These are phyloP conservation scores for Anas acuta DNA, from an alignment of 2,797 vertebrate genomes.

Conservation along the genomic window DNA sequence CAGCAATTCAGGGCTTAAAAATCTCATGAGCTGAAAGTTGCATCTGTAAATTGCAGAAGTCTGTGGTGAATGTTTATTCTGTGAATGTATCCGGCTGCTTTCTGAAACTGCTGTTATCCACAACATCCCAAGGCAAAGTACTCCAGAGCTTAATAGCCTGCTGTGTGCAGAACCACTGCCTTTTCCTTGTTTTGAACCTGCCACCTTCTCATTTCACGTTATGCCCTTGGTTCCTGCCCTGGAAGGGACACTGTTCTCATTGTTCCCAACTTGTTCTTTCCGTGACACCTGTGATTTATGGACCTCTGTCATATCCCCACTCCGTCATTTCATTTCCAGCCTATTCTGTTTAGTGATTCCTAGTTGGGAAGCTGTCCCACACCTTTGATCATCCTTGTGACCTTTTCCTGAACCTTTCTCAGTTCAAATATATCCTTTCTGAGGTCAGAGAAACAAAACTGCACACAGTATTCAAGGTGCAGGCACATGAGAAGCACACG, in stretches of 20 bases:
- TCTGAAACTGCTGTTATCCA: neutral
- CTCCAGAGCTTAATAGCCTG: neutral
- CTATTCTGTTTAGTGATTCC: constrained; percentile 19
- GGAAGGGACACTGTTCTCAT: neutral
- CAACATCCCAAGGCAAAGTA: neutral
- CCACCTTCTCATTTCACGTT: rapidly evolving
- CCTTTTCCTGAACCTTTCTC: constrained; percentile 45
- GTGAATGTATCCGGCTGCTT: neutral
- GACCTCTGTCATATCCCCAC: neutral
- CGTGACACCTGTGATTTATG: neutral
- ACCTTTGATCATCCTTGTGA: constrained; percentile 63
- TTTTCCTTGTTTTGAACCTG: neutral
- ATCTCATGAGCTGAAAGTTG: neutral
- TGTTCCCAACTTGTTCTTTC: neutral
- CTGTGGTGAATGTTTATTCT: neutral
- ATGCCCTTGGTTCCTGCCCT: neutral
- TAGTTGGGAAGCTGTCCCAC: constrained; percentile 25
- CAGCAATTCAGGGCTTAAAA: neutral
- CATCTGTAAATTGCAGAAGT: neutral
- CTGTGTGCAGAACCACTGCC: neutral
- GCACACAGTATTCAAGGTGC: neutral
- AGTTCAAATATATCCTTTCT: neutral
- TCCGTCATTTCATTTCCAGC: neutral
- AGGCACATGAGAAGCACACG: neutral
- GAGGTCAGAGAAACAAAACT: neutral